These are phyloP conservation scores for Centropristis striata DNA, from an alignment of 2,113 vertebrate species.

Conservation along the genomic window DNA sequence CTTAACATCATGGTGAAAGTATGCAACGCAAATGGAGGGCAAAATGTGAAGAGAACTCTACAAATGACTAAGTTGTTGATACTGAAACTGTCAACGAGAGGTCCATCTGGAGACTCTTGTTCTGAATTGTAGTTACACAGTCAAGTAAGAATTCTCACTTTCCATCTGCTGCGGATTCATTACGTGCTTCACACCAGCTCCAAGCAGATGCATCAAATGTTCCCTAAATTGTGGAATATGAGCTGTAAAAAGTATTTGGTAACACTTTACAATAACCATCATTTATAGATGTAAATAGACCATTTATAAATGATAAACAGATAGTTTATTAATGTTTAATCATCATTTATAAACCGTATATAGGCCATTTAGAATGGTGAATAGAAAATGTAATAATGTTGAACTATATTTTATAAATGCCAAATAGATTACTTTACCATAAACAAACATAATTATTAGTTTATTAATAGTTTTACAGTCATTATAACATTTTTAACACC, in stretches of 20 bases:
- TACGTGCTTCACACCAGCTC: constrained; percentile 32
- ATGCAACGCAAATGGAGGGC: constrained; percentile 54
- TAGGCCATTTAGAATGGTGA: no score
- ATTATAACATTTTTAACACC: no score
- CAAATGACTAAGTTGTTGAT: constrained; percentile 53
- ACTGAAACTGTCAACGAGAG: constrained; percentile 49
- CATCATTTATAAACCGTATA: no score
- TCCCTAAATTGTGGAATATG: background rate
- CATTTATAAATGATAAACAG: no score
- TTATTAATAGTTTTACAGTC: no score
- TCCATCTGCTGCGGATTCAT: constrained; percentile 47
- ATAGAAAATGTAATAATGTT: no score
- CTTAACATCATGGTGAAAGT: constrained; percentile 62
- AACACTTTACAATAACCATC: no score
- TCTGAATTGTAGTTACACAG: constrained; percentile 43
- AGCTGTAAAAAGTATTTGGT: constrained; percentile 24
- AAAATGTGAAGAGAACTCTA: constrained; percentile 32
- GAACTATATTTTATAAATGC: no score
- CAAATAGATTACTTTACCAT: no score
- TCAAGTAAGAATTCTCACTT: constrained; percentile 50
- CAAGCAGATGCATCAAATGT: constrained; percentile 32
- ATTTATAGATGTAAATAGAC: no score
- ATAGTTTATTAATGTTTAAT: no score
- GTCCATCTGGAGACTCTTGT: constrained; percentile 51
- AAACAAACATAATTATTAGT: no score